Base-by-base conservation (phyloP, 2,888 invertebrate species). In the Drosophila nr. perissopoda region DNA sequence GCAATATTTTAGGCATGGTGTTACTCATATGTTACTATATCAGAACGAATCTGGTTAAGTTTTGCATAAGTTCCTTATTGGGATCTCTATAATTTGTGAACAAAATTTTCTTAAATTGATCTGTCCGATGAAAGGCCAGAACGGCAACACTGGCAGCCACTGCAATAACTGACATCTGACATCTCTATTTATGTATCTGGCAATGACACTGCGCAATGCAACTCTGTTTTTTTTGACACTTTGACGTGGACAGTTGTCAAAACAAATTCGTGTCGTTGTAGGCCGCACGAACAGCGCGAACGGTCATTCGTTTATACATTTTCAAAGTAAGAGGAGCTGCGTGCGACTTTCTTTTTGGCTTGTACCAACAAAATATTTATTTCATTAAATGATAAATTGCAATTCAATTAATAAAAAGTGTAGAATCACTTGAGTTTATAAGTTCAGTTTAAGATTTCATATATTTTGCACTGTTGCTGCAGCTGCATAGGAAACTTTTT, bases 261-360 rank as follows among this genome's bases (percentile, higher is more conserved):
- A 75, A 70, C 63, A 59, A 49, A 53, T 75, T 83, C 81, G 87
- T 76, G 74, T 69, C 38, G 70, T 56, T 74, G 70, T 70, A 71
- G 49, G 33, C 65, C 27, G 57, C 51, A 70, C 68, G 73, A 78
- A 68, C 49, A 40, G 16, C 2, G 61, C 46, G 54, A 62, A 27
- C 34, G 13, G 25, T 87, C 84, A 92, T 81, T 91, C 83, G 82
- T 82, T 77, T 83, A 57, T 65, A 84, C 79, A 75, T 82, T 86
- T 81, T 76, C 83, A 64, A 66, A 75, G 83, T 63, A 49, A 60
- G 38, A 49, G 34, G 71, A 90, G 88, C 89, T 92, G 82, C 52
- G 81, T 77, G 62, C 58, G 34, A 10, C 53, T 7, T 38, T 54
- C 4, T 31, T 34, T 42, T 38, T 52, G 34, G 1, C 18, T 27